Base-by-base conservation (phyloP, 1,140 invertebrate species). In the Aporrectodea caliginosa region DNA sequence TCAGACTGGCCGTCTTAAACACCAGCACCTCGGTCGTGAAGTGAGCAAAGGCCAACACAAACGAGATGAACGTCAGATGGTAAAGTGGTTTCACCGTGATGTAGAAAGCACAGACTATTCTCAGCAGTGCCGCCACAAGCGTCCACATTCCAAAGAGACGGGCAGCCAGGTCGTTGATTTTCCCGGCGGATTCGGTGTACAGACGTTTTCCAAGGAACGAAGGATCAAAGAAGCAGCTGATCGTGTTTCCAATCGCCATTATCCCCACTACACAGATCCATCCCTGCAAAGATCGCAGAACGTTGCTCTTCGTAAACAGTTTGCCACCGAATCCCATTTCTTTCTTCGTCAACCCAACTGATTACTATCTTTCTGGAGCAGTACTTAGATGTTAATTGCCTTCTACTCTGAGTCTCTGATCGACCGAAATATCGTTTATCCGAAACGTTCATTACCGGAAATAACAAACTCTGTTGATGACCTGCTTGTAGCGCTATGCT, bases 81-180 rank as follows among this genome's bases (percentile, higher is more conserved):
- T 84, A 85, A 69, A 85, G 14, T 82, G 76, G 58, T 78, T 78
- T 75, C 43, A 80, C 82, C 69, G 81, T 43, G 29, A 82, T 82
- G 69, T 71, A 71, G 76, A 79, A 35, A 31, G 81, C 77, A 70
- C 81, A 82, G 32, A 14, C 68, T 30, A 82, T 68, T 16, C 81
- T 71, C 35, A 85, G 70, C 69, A 80, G 73, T 29, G 77, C 84
- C 43, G 83, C 34, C 70, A 85, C 33, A 22, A 86, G 77, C 16
- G 84, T 84, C 84, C 84, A 85, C 31, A 84, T 58, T 35, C 84
- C 85, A 82, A 84, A 85, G 16, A 85, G 80, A 27, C 84, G 74
- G 35, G 84, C 83, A 34, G 81, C 78, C 29, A 84, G 81, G 35
- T 74, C 79, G 78, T 79, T 84, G 22, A 83, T 84, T 72, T 73